Percentiles rank a stretch among this genome's conserved stretches.
Conservation (phyloP, 2,797 vertebrate genomes). For the Tachyglossus aculeatus region DNA sequence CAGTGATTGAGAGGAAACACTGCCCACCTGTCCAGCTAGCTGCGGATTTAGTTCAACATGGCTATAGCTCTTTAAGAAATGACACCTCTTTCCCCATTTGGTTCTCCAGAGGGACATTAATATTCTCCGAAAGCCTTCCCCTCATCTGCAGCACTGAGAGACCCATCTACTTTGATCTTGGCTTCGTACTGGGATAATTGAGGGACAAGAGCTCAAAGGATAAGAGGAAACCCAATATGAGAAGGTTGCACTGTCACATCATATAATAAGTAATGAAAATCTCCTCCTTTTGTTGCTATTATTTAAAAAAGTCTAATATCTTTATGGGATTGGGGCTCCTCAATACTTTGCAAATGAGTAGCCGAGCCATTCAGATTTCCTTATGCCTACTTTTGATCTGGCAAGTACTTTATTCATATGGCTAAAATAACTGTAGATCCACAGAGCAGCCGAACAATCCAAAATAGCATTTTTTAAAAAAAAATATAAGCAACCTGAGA, state of each 20-base stretch:
- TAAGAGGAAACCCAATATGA: constrained; percentile 44
- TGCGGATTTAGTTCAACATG: background rate
- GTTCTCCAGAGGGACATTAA: constrained; percentile 46
- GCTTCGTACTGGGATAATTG: constrained; percentile 32
- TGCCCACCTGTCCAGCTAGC: background rate
- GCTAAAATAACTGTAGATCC: constrained; percentile 19
- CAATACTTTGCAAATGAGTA: constrained; percentile 54
- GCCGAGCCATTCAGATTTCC: constrained; percentile 55
- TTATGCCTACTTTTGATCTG: constrained; percentile 57
- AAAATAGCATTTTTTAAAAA: constrained; percentile 31
- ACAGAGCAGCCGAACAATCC: constrained; percentile 13
- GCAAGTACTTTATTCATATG: constrained; percentile 47
- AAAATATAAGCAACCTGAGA: constrained; percentile 39
- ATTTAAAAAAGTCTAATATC: constrained; percentile 58
- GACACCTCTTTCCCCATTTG: constrained; percentile 13
- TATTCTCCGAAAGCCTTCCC: constrained; percentile 38
- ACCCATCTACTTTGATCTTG: constrained; percentile 43
- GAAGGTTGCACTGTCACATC: constrained; percentile 51
- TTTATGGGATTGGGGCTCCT: constrained; percentile 46
- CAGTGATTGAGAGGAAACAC: too few species aligned
- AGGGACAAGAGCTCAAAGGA: constrained; percentile 48
- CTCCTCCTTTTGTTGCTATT: constrained; percentile 52
- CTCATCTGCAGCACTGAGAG: constrained; percentile 51
- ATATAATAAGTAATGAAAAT: constrained; percentile 52
- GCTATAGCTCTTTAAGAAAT: constrained; percentile 22